Conservation (phyloP, 1,140 invertebrate species). For the Dendroctonus valens region DNA sequence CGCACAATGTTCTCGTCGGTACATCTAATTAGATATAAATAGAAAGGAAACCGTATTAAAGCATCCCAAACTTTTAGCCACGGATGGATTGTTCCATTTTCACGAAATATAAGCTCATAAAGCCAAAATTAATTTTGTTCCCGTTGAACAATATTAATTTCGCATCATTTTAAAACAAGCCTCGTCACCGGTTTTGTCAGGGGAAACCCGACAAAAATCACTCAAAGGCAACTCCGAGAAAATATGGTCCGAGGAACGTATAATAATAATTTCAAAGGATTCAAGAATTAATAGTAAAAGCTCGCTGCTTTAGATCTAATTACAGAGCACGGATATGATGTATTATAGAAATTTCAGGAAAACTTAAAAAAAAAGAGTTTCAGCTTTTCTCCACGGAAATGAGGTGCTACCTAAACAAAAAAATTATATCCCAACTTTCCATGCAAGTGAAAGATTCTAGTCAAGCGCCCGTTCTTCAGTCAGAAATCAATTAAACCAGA, state of each 20-base stretch:
- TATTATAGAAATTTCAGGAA: no score
- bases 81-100: conserved; percentile 16
- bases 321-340: no score
- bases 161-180: conserved; percentile 15
- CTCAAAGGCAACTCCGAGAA: conserved; percentile 12
- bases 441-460: no score
- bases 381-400: no score
- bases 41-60: conserved; percentile 21
- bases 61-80: conserved; percentile 9
- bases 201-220: conserved; percentile 18
- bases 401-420: no score
- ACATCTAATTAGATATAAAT: conserved; percentile 8
- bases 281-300: background rate
- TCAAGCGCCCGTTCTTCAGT: no score
- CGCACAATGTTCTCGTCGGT: background rate
- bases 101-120: conserved; percentile 22
- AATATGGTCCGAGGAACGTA: conserved; percentile 6
- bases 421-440: no score
- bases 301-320: no score
- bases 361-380: no score
- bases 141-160: conserved; percentile 22
- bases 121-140: conserved; percentile 17
- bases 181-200: background rate
- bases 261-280: conserved; percentile 14
- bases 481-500: no score